These are phyloP conservation scores for Galeopterus variegatus DNA, from an alignment of 2,113 vertebrate species.

Conservation along the genomic window DNA sequence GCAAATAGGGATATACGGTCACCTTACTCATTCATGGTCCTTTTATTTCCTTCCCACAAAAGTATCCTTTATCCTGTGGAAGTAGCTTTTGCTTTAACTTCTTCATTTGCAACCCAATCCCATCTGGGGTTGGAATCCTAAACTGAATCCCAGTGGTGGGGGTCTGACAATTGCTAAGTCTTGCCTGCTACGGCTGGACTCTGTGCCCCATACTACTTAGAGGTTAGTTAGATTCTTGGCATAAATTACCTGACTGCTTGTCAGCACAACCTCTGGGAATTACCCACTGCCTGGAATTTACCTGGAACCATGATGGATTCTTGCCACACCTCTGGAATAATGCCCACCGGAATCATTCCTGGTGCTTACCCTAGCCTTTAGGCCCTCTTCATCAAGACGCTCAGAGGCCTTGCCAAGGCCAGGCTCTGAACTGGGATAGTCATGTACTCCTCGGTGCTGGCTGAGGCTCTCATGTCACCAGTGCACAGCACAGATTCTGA, in stretches of 20 bases:
- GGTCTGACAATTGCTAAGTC: neutral
- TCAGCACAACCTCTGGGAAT: neutral
- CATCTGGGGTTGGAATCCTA: neutral
- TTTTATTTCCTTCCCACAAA: neutral
- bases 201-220: neutral
- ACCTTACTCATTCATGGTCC: neutral
- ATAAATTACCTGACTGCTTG: neutral
- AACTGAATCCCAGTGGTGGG: neutral
- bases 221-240: neutral
- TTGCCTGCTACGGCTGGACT: accelerated
- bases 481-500: neutral
- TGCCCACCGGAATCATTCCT: neutral
- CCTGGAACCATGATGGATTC: neutral
- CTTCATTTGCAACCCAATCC: neutral
- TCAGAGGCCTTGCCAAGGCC: neutral
- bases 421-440: neutral
- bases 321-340: neutral
- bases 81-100: neutral
- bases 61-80: neutral
- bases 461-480: neutral
- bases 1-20: neutral
- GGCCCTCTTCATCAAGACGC: neutral
- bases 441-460: neutral
- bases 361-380: neutral
- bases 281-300: neutral